Base-by-base conservation (phyloP, 2,113 vertebrate genomes). In the Pogona vitticeps region DNA sequence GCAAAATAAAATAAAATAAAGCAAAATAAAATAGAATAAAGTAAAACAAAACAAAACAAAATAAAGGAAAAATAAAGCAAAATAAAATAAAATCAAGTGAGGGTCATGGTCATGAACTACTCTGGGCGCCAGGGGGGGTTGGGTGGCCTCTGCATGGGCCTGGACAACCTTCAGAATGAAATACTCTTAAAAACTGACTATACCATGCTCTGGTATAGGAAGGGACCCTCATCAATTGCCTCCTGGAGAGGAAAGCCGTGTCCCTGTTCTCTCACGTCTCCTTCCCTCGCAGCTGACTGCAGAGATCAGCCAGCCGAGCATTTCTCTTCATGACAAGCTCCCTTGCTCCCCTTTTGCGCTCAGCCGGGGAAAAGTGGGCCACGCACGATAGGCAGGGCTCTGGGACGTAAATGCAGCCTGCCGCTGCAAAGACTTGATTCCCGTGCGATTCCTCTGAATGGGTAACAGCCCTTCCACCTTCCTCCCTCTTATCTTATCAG, bases 401-500 rank as follows among this genome's bases (percentile, higher is more conserved):
- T 68, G 3, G 3, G 26, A 23, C 72, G 67, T 85, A 83, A 73
- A 83, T 75, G 38, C 72, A 31, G 28, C 31, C n/a, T 58, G 78
- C 84, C 86, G 71, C 77, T 72, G 36, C 82, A 73, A 88, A 81
- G 84, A 71, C 71, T 87, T 84, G 26, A 86, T 56, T 91, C 86
- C 78, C 78, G 58, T 67, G 81, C 90, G 80, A 65, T 91, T 84
- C 61, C 63, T 12, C 38, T 67, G 86, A 92, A 83, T 63, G 75
- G 76, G 14, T 81, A 38, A 88, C 59, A 89, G 73, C 75, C 82
- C 84, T 88, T 88, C 82, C 82, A 88, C 84, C 86, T 58, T 91
- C 88, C 85, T 93, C 76, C 72, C 72, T 71, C 80, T 82, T 85
- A 84, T 85, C 80, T 82, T 85, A 86, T 85, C 92, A 90, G 88